Percentiles rank a stretch among this genome's conserved stretches.
Conservation (phyloP, 2,113 vertebrate genomes). For the Percopsis transmontana region DNA sequence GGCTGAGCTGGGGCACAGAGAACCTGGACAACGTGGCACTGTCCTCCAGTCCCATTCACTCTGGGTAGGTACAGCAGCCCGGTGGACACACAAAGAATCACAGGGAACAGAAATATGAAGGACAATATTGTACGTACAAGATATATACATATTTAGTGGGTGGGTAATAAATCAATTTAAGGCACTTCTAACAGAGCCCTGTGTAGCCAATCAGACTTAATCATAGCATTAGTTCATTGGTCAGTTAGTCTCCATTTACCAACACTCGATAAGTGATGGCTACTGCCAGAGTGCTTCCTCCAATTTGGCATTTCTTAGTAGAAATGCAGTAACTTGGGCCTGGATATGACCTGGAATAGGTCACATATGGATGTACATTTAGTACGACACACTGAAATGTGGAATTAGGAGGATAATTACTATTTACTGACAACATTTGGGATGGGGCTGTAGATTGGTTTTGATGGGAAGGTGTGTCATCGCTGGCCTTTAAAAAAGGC, state of each 20-base stretch:
- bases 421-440: no score
- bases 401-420: no score
- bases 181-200: neutral
- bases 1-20: conserved; percentile 91
- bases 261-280: neutral
- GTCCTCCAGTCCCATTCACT: conserved; percentile 94
- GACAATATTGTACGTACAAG: neutral
- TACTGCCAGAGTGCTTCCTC: neutral
- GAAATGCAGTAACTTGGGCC: neutral
- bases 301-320: neutral
- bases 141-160: neutral
- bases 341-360: neutral
- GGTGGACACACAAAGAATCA: neutral
- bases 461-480: no score
- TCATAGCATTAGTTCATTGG: neutral
- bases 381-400: neutral
- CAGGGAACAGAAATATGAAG: neutral
- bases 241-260: neutral
- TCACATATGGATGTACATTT: neutral
- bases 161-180: no score
- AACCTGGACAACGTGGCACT: conserved; percentile 95
- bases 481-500: no score
- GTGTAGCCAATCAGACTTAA: neutral
- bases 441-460: no score
- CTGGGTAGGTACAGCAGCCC: conserved; percentile 83